Conservation (phyloP, 2,888 invertebrate genomes). For the Acanthococcus lagerstroemiae region DNA sequence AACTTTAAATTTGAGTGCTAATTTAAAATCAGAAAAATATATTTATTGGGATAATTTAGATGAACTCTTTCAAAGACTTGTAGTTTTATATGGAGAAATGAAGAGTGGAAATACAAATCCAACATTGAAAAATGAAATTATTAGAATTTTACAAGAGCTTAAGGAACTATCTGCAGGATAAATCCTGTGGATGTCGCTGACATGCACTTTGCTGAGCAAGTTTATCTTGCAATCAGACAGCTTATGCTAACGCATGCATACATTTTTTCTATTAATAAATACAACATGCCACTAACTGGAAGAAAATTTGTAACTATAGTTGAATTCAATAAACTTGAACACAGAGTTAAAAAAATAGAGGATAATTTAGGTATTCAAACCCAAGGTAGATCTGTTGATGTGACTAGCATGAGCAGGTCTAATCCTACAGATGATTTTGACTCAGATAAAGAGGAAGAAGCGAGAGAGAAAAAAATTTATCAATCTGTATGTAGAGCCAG, state of each 20-base stretch:
- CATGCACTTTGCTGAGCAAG: too few relatives aligned
- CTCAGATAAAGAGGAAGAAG: background rate
- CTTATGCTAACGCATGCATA: too few relatives aligned
- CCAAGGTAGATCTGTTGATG: background rate
- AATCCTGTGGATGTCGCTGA: too few relatives aligned
- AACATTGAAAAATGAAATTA: background rate
- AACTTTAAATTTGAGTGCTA: background rate
- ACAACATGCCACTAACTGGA: too few relatives aligned
- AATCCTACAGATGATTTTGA: background rate
- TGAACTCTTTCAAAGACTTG: background rate
- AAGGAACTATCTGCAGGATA: background rate
- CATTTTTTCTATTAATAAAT: too few relatives aligned
- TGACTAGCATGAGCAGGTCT: too few relatives aligned
- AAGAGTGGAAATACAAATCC: slow-evolving; percentile 1
- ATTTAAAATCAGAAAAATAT: background rate
- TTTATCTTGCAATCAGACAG: too few relatives aligned
- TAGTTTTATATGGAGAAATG: background rate
- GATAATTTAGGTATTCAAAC: background rate
- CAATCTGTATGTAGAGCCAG: background rate
- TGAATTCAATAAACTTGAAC: background rate
- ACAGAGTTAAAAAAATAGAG: background rate
- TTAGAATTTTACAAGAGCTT: slow-evolving; percentile 11
- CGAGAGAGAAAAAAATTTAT: too few relatives aligned
- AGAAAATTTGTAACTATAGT: too few relatives aligned
- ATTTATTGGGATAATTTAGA: background rate